Conservation (phyloP, 2,888 invertebrate species). For the Chaetogeoica ovagalla region DNA sequence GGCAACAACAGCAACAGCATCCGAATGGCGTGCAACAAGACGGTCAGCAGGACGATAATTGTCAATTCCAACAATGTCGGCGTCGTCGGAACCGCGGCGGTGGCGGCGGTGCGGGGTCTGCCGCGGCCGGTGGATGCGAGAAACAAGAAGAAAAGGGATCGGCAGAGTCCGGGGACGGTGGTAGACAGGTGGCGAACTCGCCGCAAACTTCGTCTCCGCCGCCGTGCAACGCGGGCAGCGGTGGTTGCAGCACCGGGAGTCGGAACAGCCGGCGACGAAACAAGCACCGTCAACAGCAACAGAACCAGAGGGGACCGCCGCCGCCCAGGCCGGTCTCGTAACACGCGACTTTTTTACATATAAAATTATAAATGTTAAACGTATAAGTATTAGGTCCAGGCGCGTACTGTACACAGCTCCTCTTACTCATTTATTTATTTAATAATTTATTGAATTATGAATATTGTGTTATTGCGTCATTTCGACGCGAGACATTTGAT, state of each 20-base stretch:
- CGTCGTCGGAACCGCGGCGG: not conserved
- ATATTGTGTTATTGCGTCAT: too few species aligned
- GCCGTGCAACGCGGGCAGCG: not conserved
- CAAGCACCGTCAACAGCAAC: constrained; percentile 8
- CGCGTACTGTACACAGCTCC: too few species aligned
- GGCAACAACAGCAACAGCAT: constrained; percentile 11
- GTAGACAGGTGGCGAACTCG: not conserved
- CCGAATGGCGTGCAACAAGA: not conserved
- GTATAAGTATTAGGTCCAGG: too few species aligned
- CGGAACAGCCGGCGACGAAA: constrained; percentile 32
- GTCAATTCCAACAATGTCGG: not conserved
- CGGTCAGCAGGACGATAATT: too few species aligned
- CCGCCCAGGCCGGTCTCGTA: too few species aligned
- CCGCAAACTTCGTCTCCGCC: not conserved
- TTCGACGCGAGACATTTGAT: too few species aligned
- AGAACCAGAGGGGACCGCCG: too few species aligned
- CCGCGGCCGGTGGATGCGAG: not conserved
- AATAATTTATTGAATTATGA: too few species aligned
- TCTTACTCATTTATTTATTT: too few species aligned
- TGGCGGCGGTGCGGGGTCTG: not conserved
- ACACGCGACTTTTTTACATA: too few species aligned
- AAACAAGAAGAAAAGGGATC: not conserved
- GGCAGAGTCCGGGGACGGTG: not conserved
- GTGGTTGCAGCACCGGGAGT: not conserved
- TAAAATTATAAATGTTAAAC: too few species aligned